Base-by-base conservation (phyloP, 2,113 vertebrate species). In the Aepyceros melampus region DNA sequence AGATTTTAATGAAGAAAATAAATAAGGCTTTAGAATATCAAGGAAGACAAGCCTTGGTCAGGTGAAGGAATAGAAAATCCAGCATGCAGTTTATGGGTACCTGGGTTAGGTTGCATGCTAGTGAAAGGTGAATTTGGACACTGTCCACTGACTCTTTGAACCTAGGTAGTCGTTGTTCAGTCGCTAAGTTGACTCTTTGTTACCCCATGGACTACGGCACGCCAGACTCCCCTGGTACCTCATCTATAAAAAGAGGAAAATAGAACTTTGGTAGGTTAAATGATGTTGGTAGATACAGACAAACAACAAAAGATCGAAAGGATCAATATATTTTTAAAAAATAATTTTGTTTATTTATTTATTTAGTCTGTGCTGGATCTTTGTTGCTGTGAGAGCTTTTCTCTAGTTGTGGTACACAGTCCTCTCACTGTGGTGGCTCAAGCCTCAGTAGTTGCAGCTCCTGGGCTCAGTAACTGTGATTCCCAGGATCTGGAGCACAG, bases 1-100 rank as follows among this genome's bases (percentile, higher is more conserved):
- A 90, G 33, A 25, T 88, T 88, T 91, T 82, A 67, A 85, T 82
- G 27, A 87, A 95, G 84, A 92, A 81, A 95, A 88, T 45, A 79
- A 89, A 78, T 47, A 93, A 58, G 29, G 27, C 25, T 55, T 81
- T 36, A 60, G 40, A 31, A 23, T 40, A 87, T 67, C 21, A n/a
- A 86, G 16, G 82, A 58, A n/a, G 36, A 49, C 9, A 79, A 53
- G 43, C 31, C 29, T 45, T 62, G 33, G 49, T 62, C 36, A 51
- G 40, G 16, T 33, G 51, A 81, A 93, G 81, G 58, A 87, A 53
- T 23, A 89, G 83, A 81, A 81, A 51, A 67, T 53, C 45, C 16
- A 94, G 62, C 9, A 53, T 31, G 17, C 12, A 40, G 51, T 25
- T 74, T 19, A 5, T 53, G n/a, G 64, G 12, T 51, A 23, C 12